These are phyloP conservation scores for Chiloscyllium plagiosum DNA, from an alignment of 2,113 vertebrate species.

Conservation along the genomic window DNA sequence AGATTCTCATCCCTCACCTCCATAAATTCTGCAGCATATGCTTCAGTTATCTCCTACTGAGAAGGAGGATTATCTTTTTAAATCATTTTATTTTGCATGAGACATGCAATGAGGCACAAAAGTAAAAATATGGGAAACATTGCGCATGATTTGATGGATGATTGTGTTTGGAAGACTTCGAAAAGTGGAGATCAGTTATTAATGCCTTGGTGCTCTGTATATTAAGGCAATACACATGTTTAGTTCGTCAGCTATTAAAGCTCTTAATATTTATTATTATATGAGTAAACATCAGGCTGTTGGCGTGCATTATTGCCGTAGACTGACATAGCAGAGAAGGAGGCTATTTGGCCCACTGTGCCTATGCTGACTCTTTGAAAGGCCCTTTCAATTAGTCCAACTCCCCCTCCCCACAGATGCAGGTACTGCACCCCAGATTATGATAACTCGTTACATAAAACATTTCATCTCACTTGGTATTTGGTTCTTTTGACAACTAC, in stretches of 20 bases:
- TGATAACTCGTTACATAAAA: neutral
- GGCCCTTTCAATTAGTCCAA: neutral
- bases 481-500: neutral
- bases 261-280: neutral
- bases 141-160: neutral
- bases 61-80: slow-evolving; percentile 30
- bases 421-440: neutral
- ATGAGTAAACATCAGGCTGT: neutral
- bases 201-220: neutral
- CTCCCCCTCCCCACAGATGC: neutral
- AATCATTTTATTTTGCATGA: slow-evolving; percentile 27
- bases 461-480: neutral
- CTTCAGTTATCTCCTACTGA: slow-evolving; percentile 31
- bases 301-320: neutral
- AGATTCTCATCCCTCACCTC: neutral
- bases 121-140: slow-evolving; percentile 27
- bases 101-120: slow-evolving; percentile 27
- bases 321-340: neutral
- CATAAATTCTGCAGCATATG: slow-evolving; percentile 24
- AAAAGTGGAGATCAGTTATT: slow-evolving; percentile 21
- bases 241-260: neutral
- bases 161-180: neutral
- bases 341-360: neutral
- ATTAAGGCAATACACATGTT: neutral
- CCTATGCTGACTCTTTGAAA: neutral